A percentile compares a stretch with the other conserved stretches of the same genome.
Evolutionary conservation across 2,797 vertebrate species (phyloP).

Genomic region (Babyrousa celebensis): DNA sequence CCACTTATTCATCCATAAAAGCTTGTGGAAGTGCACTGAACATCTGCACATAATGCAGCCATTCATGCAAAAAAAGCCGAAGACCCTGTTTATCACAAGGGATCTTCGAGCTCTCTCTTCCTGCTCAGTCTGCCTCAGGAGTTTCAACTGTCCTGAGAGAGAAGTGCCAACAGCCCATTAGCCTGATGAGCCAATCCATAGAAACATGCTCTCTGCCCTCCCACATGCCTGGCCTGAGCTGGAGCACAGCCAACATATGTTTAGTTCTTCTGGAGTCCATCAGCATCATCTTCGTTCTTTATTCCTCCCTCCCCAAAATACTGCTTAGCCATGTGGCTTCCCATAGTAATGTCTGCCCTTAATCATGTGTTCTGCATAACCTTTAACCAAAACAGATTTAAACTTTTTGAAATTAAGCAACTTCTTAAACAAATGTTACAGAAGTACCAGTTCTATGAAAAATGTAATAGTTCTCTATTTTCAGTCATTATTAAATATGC

Average conservation of each 20-base stretch:
- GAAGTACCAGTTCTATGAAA: conserved; percentile 28
- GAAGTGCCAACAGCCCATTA: conserved; percentile 56
- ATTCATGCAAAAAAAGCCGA: conserved; percentile 89
- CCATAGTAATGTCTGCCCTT: neutral
- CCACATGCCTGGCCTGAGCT: neutral
- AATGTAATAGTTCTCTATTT: neutral
- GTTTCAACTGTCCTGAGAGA: conserved; percentile 68
- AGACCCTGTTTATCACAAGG: conserved; percentile 82
- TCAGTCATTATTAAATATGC: neutral
- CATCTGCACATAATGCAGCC: conserved; percentile 91
- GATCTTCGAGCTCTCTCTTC: conserved; percentile 80
- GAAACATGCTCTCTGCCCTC: conserved; percentile 55
- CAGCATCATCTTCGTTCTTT: conserved; percentile 23
- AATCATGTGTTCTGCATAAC: neutral
- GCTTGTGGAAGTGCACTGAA: conserved; percentile 87
- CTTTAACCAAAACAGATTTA: conserved; percentile 34
- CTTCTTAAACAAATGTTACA: conserved; percentile 21
- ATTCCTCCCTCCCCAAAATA: neutral
- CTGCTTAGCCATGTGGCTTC: conserved; percentile 11
- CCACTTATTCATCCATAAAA: conserved; percentile 87
- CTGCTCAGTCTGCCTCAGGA: conserved; percentile 74
- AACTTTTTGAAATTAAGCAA: neutral
- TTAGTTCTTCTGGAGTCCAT: conserved; percentile 42
- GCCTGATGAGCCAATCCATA: conserved; percentile 48
- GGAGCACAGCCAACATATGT: conserved; percentile 29